Base-by-base conservation (phyloP, 2,113 vertebrate genomes). In the Alligator sinensis region DNA sequence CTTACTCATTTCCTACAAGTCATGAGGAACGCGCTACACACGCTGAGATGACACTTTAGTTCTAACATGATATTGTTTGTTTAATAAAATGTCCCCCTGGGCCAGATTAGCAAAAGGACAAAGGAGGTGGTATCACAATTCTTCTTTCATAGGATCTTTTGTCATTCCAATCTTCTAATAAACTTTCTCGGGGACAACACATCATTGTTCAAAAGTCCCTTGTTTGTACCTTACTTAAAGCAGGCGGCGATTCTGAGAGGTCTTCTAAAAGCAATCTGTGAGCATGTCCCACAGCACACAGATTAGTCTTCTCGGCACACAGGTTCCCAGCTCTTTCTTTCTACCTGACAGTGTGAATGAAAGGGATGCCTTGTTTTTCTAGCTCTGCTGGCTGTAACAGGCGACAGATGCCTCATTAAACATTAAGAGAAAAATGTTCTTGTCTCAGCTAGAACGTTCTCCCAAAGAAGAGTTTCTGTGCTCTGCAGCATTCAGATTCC, bases 1-100 rank as follows among this genome's bases (percentile, higher is more conserved):
- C 21, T 14, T 89, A 90, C 74, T 96, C 28, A 11, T 92, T 96
- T 94, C 96, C 13, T 9, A 94, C 81, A 91, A 72, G 84, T 75
- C 38, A 22, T 54, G 74, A 30, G 62, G 76, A 90, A 38, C 0
- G 0, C 0, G 0, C 0, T 1, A 63, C 87, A 74, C 72, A 64
- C 1, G 2, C 27, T 21, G 62, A 2, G 13, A 54, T 10, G 63
- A 62, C 85, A 16, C 0, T 0, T 17, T 1, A 0, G 58, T 0
- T 4, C 86, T 28, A 4, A 4, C 1, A 2, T 47, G 24, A 34
- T 38, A 34, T 58, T 13, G 24, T 47, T 38, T 47, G 30, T 24
- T 15, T 27, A 30, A 30, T 68, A 70, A 68, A 83, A 18, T 47
- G 47, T 3, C 24, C 30, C 57, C 38, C 38, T 57, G 38, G 55